These are phyloP conservation scores for Rotaria magnacalcarata DNA, from an alignment of 2,888 invertebrate species.

Conservation along the genomic window DNA sequence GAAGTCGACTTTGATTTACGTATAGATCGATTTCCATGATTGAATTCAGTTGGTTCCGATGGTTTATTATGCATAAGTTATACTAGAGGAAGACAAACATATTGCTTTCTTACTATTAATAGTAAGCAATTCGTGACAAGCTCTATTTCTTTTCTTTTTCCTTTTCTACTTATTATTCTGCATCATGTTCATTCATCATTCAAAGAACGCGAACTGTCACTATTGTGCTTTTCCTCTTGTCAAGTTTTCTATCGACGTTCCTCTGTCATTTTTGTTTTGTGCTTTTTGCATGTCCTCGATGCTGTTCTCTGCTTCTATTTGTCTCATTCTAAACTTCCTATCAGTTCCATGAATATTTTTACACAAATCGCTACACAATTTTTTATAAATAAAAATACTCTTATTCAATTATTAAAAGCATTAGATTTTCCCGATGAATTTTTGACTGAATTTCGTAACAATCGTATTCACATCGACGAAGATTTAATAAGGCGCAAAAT, in stretches of 20 bases:
- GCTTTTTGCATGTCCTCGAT: neutral
- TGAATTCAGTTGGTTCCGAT: neutral
- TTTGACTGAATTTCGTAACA: neutral
- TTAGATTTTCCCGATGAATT: constrained; percentile 2
- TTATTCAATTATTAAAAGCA: constrained; percentile 7
- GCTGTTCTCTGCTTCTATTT: neutral
- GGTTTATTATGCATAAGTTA: constrained; percentile 9
- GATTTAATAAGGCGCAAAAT: neutral
- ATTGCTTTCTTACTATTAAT: neutral
- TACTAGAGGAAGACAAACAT: neutral
- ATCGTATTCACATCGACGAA: constrained; percentile 3
- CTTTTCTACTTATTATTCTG: neutral
- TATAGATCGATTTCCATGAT: neutral
- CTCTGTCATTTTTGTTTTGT: neutral
- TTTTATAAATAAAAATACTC: neutral
- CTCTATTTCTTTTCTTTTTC: neutral
- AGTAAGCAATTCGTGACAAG: neutral
- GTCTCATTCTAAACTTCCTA: neutral
- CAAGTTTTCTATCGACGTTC: neutral
- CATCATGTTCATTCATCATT: neutral
- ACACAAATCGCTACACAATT: neutral
- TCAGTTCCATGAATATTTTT: neutral
- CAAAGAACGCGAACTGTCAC: neutral
- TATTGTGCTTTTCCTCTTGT: neutral
- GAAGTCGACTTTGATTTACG: neutral